Base-by-base conservation (phyloP, 1,140 invertebrate genomes). In the Thaumatotibia leucotreta region DNA sequence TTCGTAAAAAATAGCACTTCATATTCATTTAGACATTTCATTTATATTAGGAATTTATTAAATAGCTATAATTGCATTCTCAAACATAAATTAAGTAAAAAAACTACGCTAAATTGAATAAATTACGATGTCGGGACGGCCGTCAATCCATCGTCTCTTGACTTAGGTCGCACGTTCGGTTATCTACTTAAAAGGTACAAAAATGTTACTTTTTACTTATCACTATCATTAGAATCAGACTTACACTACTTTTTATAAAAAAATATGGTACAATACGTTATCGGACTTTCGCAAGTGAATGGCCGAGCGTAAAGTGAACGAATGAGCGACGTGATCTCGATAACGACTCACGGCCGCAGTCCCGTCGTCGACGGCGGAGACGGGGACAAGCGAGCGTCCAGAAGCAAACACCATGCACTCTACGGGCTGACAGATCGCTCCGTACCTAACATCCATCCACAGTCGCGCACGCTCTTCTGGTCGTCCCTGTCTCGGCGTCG, bases 71-170 rank as follows among this genome's bases (percentile, higher is more conserved):
- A 78, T 82, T 86, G 79, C 76, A 76, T 80, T 63, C 58, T 79
- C 73, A 68, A 86, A 82, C 83, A 89, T 88, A 91, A 88, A 88
- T 89, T 84, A 88, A 70, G 75, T 86, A 79, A 86, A 75, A 84
- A 88, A 84, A 84, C 80, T 89, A 85, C 66, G 32, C 87, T 91
- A 89, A 79, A 75, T 84, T 87, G 76, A 91, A 91, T 89, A 89
- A 91, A 88, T 89, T 91, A 91, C 87, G 86, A 84, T 87, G 78
- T 84, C 84, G 88, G 88, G 86, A 89, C 88, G 84, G 86, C 86
- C 86, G 87, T 86, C 78, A 82, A 84, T 85, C 79, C 79, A 88
- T 85, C 82, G 84, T 84, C 80, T 80, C 80, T 83, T 89, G 88
- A 91, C 88, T 89, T 86, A 87, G 86, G 88, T 89, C 88, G 86